These are phyloP conservation scores for Pristionchus mayeri DNA, from an alignment of 2,888 invertebrate genomes.

Conservation along the genomic window DNA sequence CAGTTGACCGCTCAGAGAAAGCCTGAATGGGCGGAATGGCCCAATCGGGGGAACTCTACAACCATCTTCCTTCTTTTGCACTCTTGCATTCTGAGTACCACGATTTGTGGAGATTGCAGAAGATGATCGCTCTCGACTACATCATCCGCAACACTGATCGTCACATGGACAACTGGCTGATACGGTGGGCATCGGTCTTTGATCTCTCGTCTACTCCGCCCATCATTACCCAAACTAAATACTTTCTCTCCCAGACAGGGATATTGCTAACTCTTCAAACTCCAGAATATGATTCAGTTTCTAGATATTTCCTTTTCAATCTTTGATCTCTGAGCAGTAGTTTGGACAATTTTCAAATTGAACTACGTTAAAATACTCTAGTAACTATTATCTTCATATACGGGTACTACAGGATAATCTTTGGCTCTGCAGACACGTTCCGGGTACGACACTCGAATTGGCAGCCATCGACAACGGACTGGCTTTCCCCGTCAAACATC, in stretches of 20 bases:
- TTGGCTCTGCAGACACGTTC: constrained; percentile 57
- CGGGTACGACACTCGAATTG: constrained; percentile 82
- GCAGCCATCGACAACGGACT: constrained; percentile 98
- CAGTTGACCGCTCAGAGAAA: too few species aligned
- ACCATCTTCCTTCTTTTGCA: too few species aligned
- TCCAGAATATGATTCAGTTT: too few species aligned
- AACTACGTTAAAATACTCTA: too few species aligned
- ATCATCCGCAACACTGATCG: constrained; percentile 79
- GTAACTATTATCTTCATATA: too few species aligned
- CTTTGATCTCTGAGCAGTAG: constrained; percentile 37
- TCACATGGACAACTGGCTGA: constrained; percentile 99
- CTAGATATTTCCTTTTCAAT: neutral
- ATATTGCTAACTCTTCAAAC: too few species aligned
- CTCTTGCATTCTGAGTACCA: too few species aligned
- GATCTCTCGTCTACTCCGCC: constrained; percentile 20
- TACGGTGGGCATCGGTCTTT: constrained; percentile 82
- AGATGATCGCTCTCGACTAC: constrained; percentile 73
- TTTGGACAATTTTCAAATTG: too few species aligned
- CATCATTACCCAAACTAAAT: neutral
- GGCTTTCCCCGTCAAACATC: constrained; percentile 99
- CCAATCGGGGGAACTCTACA: too few species aligned
- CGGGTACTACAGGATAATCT: too few species aligned
- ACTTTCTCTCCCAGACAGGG: too few species aligned
- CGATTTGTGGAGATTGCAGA: constrained; percentile 88
- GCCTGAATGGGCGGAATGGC: too few species aligned